Conservation (phyloP, 2,888 invertebrate genomes). For the Calameuta filiformis region DNA sequence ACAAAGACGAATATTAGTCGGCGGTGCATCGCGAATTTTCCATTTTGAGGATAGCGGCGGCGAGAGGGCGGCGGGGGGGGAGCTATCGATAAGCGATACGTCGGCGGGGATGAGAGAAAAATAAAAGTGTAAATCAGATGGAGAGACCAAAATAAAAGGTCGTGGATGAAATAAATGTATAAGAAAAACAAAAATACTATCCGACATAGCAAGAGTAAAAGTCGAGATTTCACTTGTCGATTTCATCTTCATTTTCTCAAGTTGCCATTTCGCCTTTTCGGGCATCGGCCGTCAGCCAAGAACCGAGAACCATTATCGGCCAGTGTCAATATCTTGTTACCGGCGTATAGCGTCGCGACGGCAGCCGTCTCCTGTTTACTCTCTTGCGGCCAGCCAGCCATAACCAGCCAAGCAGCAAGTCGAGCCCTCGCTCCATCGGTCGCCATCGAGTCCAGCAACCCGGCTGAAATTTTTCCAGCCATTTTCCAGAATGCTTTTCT, state of each 20-base stretch:
- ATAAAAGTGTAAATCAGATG: not conserved
- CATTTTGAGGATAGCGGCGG: not conserved
- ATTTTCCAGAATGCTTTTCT: not conserved
- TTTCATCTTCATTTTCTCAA: conserved; percentile 57
- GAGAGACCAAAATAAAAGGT: not conserved
- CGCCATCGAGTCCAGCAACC: not conserved
- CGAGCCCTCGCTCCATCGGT: not conserved
- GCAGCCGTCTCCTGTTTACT: conserved; percentile 55
- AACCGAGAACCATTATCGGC: conserved; percentile 55
- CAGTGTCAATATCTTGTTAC: conserved; percentile 61
- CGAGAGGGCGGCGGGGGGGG: not conserved
- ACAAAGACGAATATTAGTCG: conserved; percentile 49
- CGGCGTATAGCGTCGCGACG: conserved; percentile 47
- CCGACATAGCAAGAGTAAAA: not conserved
- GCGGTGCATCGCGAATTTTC: conserved; percentile 34
- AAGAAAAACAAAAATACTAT: not conserved
- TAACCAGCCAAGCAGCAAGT: conserved; percentile 2
- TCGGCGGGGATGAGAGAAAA: not conserved
- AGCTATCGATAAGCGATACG: not conserved
- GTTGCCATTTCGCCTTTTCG: conserved; percentile 46
- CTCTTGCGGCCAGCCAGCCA: conserved; percentile 41
- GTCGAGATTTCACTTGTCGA: conserved; percentile 45
- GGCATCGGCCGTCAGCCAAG: conserved; percentile 40
- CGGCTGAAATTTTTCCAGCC: not conserved
- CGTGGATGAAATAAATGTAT: not conserved